phyloP scores from a whole-genome alignment of 2,113 vertebrate species.

The Urocitellus parryii region DNA sequence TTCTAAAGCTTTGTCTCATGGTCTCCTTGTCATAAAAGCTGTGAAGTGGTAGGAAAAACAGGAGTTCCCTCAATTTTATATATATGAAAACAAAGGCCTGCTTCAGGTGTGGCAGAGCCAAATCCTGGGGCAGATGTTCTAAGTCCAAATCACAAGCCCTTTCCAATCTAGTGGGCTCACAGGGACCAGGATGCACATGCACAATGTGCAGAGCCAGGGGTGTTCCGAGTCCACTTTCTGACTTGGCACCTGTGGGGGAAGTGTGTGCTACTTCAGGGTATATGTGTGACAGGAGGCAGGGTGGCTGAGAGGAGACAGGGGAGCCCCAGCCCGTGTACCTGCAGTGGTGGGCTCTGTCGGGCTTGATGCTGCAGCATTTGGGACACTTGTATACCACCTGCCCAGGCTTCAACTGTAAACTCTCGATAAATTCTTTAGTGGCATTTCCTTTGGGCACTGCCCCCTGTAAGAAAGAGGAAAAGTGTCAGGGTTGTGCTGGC shows the following conservation, averaged over 20 bases:
- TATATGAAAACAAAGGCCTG: neutral
- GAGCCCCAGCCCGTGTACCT: slow-evolving; percentile 87
- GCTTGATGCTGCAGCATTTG: slow-evolving; percentile 99
- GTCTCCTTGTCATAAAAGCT: neutral
- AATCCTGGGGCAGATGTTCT: neutral
- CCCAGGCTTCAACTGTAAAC: slow-evolving; percentile 97
- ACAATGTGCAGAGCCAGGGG: neutral
- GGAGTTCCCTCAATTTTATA: neutral
- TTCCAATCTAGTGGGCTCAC: neutral
- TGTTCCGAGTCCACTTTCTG: neutral
- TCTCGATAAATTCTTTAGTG: slow-evolving; percentile 99
- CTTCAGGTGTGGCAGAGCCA: neutral
- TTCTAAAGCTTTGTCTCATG: neutral
- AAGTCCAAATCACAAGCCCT: neutral
- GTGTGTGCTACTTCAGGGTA: neutral
- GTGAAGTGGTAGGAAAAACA: neutral
- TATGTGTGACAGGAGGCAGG: neutral
- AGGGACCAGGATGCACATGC: too few relatives aligned
- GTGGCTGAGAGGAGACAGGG: too few relatives aligned
- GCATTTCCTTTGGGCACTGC: slow-evolving; percentile 99
- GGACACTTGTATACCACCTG: slow-evolving; percentile 99
- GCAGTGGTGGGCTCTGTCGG: slow-evolving; percentile 98
- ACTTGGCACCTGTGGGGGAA: accelerated
- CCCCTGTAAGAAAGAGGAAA: slow-evolving; percentile 88
- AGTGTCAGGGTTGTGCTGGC: neutral